Base-by-base conservation (phyloP, 1,140 invertebrate genomes). In the Kradibia gibbosae region DNA sequence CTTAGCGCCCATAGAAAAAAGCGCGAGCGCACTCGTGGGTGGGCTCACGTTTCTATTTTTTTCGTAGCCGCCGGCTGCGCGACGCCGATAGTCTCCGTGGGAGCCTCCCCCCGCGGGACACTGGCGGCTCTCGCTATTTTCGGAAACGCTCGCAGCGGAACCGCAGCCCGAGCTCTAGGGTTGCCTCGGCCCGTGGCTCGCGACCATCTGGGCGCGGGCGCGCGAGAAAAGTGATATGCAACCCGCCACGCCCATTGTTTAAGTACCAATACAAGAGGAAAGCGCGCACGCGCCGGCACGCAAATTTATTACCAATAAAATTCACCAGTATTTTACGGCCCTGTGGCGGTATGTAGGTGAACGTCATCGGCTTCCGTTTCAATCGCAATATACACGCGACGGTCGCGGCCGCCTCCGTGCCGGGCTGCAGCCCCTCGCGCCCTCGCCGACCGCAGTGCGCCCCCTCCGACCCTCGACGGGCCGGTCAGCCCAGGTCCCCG, bases 241-340 rank as follows among this genome's bases (percentile, higher is more conserved):
- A n/a, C 82, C 82, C 84, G 84, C 83, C 87, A 85, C 86, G 85
- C 85, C 86, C 85, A 88, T 89, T 88, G 85, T 88, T 87, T 84
- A 88, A 88, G 86, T 88, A 82, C 84, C 84, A 88, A 86, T 87
- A 84, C 85, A 87, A 88, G 85, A 80, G 83, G 85, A 82, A 78
- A 83, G 83, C 82, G 85, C 85, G 85, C 78, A 85, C 82, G 83
- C 84, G 84, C 82, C 83, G 83, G 83, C 84, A 84, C 85, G 86
- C 82, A 88, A 89, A 89, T 89, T 89, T 89, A 89, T 87, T 87
- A 87, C 85, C 86, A 85, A 89, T 89, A 89, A 89, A 90, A 89
- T 88, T 87, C 87, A 85, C 81, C 86, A 85, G 85, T 83, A 87
- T 87, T 89, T 89, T 89, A 89, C 85, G 85, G 86, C 85, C 82